Evolutionary conservation across 2,113 vertebrate genomes (phyloP).

Genomic region (Semnornis frantzii): DNA sequence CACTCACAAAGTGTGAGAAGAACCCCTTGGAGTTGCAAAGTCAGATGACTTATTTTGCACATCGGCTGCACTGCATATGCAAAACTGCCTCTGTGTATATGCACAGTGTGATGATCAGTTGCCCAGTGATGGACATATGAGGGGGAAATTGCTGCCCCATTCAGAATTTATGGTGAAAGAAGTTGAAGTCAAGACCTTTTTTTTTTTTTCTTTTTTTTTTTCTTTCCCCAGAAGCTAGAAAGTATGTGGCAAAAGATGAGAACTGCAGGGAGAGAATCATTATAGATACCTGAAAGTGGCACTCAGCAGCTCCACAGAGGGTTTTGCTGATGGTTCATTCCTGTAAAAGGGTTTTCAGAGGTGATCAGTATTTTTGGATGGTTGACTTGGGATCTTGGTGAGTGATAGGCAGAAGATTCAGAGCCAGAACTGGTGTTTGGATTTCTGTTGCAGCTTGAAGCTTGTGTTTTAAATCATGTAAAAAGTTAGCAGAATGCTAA

Average conservation of each 20-base stretch:
- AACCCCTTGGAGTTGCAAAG: background rate
- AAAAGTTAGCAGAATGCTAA: background rate
- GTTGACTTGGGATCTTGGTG: conserved; percentile 35
- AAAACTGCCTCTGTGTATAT: background rate
- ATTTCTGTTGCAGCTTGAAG: conserved; percentile 7
- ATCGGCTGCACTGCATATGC: background rate
- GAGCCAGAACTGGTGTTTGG: background rate
- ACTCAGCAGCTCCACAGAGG: background rate
- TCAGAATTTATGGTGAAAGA: background rate
- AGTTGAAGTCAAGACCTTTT: background rate
- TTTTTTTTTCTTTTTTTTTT: too few relatives aligned
- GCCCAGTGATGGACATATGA: background rate
- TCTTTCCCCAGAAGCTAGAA: background rate
- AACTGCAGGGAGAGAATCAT: background rate
- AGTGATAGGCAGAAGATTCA: conserved; percentile 5
- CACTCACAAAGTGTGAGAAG: background rate
- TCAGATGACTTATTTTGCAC: background rate
- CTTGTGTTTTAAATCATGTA: background rate
- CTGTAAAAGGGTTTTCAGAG: conserved; percentile 35
- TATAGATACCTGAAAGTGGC: background rate
- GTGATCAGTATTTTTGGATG: conserved; percentile 51
- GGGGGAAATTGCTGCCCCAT: background rate
- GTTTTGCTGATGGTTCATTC: conserved; percentile 53
- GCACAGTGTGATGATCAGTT: background rate
- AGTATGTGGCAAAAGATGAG: conserved; percentile 1